Conservation (phyloP, 2,888 invertebrate genomes). For the Cerastis rubricosa region DNA sequence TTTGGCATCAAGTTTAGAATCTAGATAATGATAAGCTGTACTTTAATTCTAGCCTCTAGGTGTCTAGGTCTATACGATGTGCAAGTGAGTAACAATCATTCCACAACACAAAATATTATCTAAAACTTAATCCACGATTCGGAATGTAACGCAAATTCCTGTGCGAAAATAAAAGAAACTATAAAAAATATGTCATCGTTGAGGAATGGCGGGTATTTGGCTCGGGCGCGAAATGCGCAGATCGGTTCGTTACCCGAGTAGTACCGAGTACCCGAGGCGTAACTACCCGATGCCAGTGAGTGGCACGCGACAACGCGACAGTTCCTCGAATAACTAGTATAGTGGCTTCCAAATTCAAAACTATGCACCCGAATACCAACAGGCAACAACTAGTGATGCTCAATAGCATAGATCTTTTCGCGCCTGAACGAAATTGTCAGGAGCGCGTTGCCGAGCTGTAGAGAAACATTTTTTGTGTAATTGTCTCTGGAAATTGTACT, state of each 20-base stretch:
- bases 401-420: neutral
- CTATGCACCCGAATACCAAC: slow-evolving; percentile 31
- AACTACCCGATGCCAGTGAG: slow-evolving; percentile 35
- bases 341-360: slow-evolving; percentile 45
- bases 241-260: slow-evolving; percentile 55
- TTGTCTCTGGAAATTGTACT: neutral
- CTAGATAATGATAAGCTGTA: neutral
- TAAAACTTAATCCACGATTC: slow-evolving; percentile 21
- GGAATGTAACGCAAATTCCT: slow-evolving; percentile 38
- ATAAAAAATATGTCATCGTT: slow-evolving; percentile 58
- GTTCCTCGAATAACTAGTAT: slow-evolving; percentile 54
- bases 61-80: too few species aligned
- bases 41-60: neutral
- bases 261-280: slow-evolving; percentile 13
- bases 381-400: slow-evolving; percentile 11
- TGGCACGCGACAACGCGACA: slow-evolving; percentile 49
- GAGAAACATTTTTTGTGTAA: neutral
- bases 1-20: neutral
- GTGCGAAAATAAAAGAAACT: slow-evolving; percentile 34
- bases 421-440: neutral
- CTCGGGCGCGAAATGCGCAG: slow-evolving; percentile 60
- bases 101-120: slow-evolving; percentile 1
- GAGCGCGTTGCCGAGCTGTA: neutral
- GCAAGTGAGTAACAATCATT: neutral
- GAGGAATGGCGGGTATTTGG: slow-evolving; percentile 59